phyloP scores from a whole-genome alignment of 2,797 vertebrate species.

The Lates japonicus region DNA sequence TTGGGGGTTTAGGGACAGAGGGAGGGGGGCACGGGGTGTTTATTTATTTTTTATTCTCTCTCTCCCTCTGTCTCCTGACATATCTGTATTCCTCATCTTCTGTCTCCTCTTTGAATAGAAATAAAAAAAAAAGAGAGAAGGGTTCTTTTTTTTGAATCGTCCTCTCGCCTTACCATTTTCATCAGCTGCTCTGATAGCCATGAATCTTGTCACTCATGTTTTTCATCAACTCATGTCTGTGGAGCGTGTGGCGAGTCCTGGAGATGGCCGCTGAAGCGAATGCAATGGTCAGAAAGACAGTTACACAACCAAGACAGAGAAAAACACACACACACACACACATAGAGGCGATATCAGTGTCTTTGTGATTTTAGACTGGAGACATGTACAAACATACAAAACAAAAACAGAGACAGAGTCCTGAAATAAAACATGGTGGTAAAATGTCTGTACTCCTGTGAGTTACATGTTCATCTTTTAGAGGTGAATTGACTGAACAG shows the following conservation, averaged over 20 bases:
- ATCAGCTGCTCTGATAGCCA: slow-evolving; percentile 85
- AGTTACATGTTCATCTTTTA: slow-evolving; percentile 60
- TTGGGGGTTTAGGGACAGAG: slow-evolving; percentile 41
- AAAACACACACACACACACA: slow-evolving; percentile 55
- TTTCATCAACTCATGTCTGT: slow-evolving; percentile 86
- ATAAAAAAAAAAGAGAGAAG: slow-evolving; percentile 52
- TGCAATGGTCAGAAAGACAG: slow-evolving; percentile 73
- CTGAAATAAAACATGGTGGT: slow-evolving; percentile 55
- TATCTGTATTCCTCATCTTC: slow-evolving; percentile 74
- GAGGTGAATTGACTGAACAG: slow-evolving; percentile 54
- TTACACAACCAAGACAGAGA: slow-evolving; percentile 55
- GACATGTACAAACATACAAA: slow-evolving; percentile 49
- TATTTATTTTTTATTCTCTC: slow-evolving; percentile 73
- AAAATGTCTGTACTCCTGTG: slow-evolving; percentile 54
- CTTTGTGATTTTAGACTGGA: slow-evolving; percentile 48
- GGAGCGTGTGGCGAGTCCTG: slow-evolving; percentile 78
- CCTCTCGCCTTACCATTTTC: slow-evolving; percentile 77
- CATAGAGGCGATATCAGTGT: slow-evolving; percentile 28
- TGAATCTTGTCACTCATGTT: slow-evolving; percentile 89
- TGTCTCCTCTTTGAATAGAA: slow-evolving; percentile 69
- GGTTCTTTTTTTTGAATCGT: slow-evolving; percentile 54
- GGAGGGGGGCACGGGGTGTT: slow-evolving; percentile 41
- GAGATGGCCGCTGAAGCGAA: slow-evolving; percentile 80
- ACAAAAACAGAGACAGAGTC: slow-evolving; percentile 43
- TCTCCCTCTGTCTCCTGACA: slow-evolving; percentile 64